Evolutionary conservation across 2,797 vertebrate genomes (phyloP), one percentile per base, ranked within the genome.

Genomic region (Halcyon chelicuti): DNA sequence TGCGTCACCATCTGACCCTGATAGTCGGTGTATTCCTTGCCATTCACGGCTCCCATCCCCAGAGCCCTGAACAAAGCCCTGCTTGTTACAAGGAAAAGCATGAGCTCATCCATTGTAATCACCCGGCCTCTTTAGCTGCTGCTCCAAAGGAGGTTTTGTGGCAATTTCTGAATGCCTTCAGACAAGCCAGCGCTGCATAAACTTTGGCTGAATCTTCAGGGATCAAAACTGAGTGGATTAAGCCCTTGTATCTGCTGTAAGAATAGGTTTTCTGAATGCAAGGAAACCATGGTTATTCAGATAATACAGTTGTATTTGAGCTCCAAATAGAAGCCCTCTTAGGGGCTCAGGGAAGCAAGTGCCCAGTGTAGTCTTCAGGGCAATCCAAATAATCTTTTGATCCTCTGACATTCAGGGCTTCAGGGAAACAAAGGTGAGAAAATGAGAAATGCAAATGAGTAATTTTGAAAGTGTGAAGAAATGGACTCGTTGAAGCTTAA

Each of bases 31-130:
- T 95, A 83, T 71, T 96, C 94, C 80, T 86, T 39, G 83, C 94
- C 94, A 85, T 87, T 96, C 96, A 95, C 26, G 3, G 62, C 86
- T 96, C 83, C 91, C 67, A 49, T 93, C 90, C 77, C 80, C 61
- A 29, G 81, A 52, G 82, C 78, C 19, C 5, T 5, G 73, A 95
- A 97, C 96, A 97, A 97, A 96, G 95, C 93, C 23, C 1, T 2
- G 74, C 88, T 96, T 97, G 96, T 96, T 97, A 31, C 47, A 22
- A 31, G 77, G 61, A 35, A 77, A 95, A 79, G 90, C 94, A 97
- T 97, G 93, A 97, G 96, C 94, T 97, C 96, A 96, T 89, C 96
- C 96, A 91, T 96, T 97, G 90, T 97, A 82, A 95, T 94, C 92
- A 76, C 68, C 88, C 60, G 22, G 71, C 83, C 1, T 52, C 93